Percentiles rank a stretch among this genome's conserved stretches.
Conservation (phyloP, 2,113 vertebrate species). For the Chunga burmeisteri region DNA sequence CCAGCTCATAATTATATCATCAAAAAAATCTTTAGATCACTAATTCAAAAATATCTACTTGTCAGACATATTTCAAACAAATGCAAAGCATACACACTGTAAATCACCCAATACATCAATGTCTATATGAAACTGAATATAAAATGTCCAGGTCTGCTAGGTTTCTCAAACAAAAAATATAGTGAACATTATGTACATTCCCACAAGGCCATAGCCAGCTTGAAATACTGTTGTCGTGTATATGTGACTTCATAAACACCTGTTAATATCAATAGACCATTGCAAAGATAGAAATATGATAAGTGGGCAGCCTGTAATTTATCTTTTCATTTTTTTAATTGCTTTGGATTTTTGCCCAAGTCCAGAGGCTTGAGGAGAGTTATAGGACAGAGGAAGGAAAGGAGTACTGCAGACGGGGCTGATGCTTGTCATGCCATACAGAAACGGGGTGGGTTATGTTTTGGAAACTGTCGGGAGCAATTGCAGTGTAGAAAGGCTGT, state of each 20-base stretch:
- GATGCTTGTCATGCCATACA: accelerated
- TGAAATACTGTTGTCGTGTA: background rate
- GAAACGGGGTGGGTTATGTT: background rate
- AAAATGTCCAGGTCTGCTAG: background rate
- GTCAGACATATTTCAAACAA: slow-evolving; percentile 59
- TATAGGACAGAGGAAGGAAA: background rate
- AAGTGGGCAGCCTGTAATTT: background rate
- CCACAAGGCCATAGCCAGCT: background rate
- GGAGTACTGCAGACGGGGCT: background rate
- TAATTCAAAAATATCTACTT: slow-evolving; percentile 58
- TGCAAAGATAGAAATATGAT: background rate
- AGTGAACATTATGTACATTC: background rate
- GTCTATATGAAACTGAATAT: slow-evolving; percentile 14
- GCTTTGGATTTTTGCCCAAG: background rate
- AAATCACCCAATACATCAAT: slow-evolving; percentile 43
- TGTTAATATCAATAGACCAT: background rate
- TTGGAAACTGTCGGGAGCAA: background rate
- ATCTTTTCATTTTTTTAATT: background rate
- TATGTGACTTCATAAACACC: background rate
- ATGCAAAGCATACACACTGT: slow-evolving; percentile 14
- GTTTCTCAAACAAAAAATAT: background rate
- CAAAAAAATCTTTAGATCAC: slow-evolving; percentile 63
- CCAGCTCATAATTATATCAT: slow-evolving; percentile 64
- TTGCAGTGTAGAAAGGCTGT: background rate
- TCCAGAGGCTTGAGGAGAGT: background rate